A percentile compares a stretch with the other conserved stretches of the same genome.
phyloP scores from a whole-genome alignment of 2,113 vertebrate genomes.

The Regulus satrapa region DNA sequence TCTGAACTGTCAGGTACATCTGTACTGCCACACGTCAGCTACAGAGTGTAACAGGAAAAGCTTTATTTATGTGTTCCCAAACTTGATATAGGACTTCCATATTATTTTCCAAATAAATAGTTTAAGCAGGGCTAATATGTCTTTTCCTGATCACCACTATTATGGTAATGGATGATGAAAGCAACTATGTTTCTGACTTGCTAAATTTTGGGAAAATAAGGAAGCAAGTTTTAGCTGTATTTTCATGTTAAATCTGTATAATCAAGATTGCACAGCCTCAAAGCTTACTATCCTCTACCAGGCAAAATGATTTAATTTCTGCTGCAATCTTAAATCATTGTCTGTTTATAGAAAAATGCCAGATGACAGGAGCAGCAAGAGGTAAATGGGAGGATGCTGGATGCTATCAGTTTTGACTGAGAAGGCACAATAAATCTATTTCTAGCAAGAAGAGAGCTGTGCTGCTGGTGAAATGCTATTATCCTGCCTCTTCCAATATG shows the following conservation, averaged over 20 bases:
- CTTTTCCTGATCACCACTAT: neutral
- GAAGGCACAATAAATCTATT: neutral
- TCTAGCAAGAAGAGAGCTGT: conserved; percentile 1
- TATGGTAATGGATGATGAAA: neutral
- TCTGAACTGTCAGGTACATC: neutral
- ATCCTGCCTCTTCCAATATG: conserved; percentile 50
- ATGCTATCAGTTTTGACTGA: conserved; percentile 7
- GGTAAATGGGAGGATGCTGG: neutral
- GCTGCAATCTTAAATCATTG: conserved; percentile 8
- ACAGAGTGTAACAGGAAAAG: neutral
- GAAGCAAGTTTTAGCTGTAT: neutral
- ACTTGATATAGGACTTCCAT: neutral
- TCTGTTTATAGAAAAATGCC: neutral
- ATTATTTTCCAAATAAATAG: neutral
- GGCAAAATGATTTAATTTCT: neutral
- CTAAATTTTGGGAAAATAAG: neutral
- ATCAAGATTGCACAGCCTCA: neutral
- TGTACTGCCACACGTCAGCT: neutral
- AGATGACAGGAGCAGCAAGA: neutral
- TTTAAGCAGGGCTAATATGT: neutral
- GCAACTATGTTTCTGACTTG: neutral
- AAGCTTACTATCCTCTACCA: neutral
- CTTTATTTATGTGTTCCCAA: neutral
- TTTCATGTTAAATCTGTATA: neutral
- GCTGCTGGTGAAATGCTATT: neutral